Conservation (phyloP, 1,140 invertebrate species). For the Zaprionus gabonicus region DNA sequence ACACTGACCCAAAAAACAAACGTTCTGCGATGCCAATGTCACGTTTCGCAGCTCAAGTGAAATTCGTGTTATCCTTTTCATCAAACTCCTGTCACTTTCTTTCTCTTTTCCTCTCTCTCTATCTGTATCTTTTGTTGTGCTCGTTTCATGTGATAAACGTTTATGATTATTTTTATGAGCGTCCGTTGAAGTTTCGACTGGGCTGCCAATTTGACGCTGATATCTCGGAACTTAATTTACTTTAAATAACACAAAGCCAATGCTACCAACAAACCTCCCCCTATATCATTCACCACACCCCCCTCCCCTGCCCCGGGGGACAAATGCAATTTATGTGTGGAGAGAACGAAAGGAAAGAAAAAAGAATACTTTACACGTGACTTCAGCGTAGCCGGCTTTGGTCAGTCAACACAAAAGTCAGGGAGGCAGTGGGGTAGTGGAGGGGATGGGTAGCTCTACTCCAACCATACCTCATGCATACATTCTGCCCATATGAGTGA, state of each 20-base stretch:
- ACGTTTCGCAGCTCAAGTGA: constrained; percentile 51
- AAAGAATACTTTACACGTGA: constrained; percentile 64
- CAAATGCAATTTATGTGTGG: constrained; percentile 74
- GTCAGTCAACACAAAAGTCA: constrained; percentile 38
- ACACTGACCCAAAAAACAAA: constrained; percentile 57
- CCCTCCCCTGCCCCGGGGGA: background rate
- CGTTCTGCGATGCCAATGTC: constrained; percentile 38
- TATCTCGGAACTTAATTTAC: constrained; percentile 75
- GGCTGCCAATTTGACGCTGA: constrained; percentile 74
- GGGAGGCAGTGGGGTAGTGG: background rate
- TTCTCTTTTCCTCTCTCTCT: background rate
- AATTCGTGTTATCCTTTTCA: constrained; percentile 72
- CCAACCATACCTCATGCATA: constrained; percentile 3
- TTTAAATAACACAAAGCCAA: constrained; percentile 64
- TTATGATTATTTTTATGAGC: constrained; percentile 80
- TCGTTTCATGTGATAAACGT: constrained; percentile 73
- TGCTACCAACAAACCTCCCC: background rate
- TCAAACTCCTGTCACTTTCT: constrained; percentile 47
- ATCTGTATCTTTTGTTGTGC: constrained; percentile 43
- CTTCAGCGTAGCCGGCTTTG: constrained; percentile 55
- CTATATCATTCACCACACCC: background rate
- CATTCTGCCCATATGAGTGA: constrained; percentile 67
- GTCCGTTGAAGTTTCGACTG: constrained; percentile 56
- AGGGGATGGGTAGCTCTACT: background rate
- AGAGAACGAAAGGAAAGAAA: constrained; percentile 29